Percentiles rank a stretch among this genome's conserved stretches.
Conservation (phyloP, 2,888 invertebrate species). For the Eupithecia insigniata region DNA sequence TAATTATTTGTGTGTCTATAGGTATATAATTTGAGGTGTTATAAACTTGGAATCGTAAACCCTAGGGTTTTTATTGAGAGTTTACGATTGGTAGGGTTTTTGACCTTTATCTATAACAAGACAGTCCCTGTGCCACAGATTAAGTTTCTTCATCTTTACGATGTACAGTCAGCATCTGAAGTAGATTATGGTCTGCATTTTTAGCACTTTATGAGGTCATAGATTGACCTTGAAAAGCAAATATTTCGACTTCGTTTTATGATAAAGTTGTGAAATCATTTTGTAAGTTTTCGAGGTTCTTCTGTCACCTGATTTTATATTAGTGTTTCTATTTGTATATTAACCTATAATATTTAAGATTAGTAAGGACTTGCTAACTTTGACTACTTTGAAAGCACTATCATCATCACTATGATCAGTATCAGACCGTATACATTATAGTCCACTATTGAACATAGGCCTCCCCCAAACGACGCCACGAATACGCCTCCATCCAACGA, state of each 20-base stretch:
- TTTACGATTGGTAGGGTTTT: constrained; percentile 68
- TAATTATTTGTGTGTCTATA: constrained; percentile 26
- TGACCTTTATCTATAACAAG: constrained; percentile 67
- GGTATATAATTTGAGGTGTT: constrained; percentile 44
- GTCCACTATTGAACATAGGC: too few species aligned
- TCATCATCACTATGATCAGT: too few species aligned
- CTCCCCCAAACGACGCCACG: too few species aligned
- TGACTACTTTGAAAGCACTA: neutral
- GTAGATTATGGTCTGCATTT: neutral
- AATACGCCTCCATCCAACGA: too few species aligned
- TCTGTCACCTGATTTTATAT: neutral
- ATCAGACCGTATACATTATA: too few species aligned
- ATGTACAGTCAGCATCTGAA: neutral
- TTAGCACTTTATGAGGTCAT: neutral
- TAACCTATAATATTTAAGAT: too few species aligned
- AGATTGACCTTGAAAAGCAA: neutral
- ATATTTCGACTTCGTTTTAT: neutral
- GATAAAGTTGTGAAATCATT: neutral
- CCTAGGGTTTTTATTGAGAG: constrained; percentile 70
- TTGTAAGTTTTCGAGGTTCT: neutral
- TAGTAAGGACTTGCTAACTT: too few species aligned
- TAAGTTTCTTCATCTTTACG: neutral
- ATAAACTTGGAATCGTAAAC: constrained; percentile 71
- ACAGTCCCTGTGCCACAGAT: constrained; percentile 2
- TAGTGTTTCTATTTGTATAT: too few species aligned